Evolutionary conservation across 2,113 vertebrate species (phyloP).

Genomic region (Leiothrix lutea): DNA sequence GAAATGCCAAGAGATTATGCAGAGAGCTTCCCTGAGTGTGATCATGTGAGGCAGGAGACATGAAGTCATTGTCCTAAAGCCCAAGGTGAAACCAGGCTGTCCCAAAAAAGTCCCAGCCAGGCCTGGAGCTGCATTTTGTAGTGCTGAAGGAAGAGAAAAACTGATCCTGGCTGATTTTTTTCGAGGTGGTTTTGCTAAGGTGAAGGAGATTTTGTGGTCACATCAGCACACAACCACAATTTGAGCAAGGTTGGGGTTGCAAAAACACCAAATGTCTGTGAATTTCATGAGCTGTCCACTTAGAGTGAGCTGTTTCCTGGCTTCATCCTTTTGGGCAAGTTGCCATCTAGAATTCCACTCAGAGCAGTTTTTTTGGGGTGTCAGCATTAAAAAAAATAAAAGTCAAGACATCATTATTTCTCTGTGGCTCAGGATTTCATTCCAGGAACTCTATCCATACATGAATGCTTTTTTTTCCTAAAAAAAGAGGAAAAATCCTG

Average conservation of each 20-base stretch:
- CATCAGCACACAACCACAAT: background rate
- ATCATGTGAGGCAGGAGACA: background rate
- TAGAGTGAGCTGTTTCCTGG: background rate
- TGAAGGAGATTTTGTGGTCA: background rate
- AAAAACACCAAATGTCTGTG: background rate
- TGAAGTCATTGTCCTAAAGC: conserved; percentile 18
- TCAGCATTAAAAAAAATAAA: background rate
- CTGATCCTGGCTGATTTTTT: background rate
- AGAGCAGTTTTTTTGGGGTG: background rate
- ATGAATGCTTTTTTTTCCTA: background rate
- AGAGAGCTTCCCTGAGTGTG: background rate
- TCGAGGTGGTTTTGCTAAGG: background rate
- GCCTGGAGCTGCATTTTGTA: background rate
- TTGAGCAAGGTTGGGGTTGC: background rate
- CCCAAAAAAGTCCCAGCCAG: background rate
- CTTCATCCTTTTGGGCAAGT: background rate
- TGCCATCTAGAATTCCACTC: background rate
- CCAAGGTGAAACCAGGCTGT: conserved; percentile 14
- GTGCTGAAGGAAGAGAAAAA: background rate
- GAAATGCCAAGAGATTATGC: conserved; percentile 24
- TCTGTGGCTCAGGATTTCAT: background rate
- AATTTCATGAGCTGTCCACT: background rate
- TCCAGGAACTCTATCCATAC: background rate
- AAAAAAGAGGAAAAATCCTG: background rate
- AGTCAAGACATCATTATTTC: background rate